phyloP scores from a whole-genome alignment of 2,797 vertebrate species.

The Tenualosa ilisha region DNA sequence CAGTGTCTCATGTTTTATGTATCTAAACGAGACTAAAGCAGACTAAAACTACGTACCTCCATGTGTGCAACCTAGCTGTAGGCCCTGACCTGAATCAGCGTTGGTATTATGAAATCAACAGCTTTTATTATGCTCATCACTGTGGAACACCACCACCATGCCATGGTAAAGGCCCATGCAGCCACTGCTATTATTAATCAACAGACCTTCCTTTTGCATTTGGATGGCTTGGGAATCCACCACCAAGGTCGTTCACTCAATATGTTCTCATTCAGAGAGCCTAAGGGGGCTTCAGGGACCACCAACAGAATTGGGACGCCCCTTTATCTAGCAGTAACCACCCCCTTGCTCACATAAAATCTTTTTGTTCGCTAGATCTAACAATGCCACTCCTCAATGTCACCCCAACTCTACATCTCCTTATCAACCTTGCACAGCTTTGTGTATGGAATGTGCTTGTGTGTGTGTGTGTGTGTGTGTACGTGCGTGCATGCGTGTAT shows the following conservation, averaged over 20 bases:
- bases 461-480: background rate
- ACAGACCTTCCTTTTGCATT: background rate
- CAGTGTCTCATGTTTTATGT: no score
- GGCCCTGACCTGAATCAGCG: background rate
- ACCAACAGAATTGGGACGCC: background rate
- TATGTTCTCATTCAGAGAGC: background rate
- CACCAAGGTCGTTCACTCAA: background rate
- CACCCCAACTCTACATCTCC: background rate
- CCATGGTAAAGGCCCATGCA: background rate
- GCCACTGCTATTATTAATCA: background rate
- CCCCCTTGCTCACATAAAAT: background rate
- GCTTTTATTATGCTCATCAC: background rate
- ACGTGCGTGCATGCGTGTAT: background rate
- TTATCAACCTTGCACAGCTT: background rate
- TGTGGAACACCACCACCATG: background rate
- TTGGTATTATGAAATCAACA: background rate
- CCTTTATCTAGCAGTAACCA: background rate
- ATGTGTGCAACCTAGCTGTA: background rate
- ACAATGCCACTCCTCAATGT: conserved; percentile 14
- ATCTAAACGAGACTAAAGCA: no score
- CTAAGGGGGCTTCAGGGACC: conserved; percentile 8
- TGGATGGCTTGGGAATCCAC: background rate
- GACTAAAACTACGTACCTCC: background rate
- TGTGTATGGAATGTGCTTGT: background rate
- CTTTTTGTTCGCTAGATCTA: background rate